Base-by-base conservation (phyloP, 2,888 invertebrate genomes). In the Xanthia icteritia region DNA sequence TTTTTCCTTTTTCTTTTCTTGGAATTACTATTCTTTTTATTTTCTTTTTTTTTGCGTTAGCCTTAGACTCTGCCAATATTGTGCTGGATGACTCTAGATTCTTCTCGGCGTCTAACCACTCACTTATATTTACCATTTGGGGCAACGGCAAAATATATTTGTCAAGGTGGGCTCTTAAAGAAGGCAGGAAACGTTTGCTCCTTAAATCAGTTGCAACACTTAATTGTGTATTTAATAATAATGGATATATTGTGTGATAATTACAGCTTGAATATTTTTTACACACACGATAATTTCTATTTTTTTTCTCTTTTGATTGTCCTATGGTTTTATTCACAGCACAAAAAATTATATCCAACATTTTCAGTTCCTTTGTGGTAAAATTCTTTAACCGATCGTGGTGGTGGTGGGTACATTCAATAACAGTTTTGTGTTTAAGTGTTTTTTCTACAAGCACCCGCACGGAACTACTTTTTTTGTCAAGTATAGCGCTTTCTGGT, bases 281-380 rank as follows among this genome's bases (percentile, higher is more conserved):
- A 17, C 1, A 0, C 0, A 0, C 1, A 36, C 17, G 36, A 20
- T 0, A 1, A 23, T 0, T 1, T 36, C 0, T 20, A 13, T 9
- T 11, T n/a, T 20, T 9, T 15, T 9, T 54, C 6, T 6, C 17
- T 17, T 17, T 2, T 13, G 4, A 0, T 51, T 27, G 13, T 48
- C 3, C 8, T 6, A n/a, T 11, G 20, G 3, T 39, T 3, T 42
- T 73, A 39, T 73, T 45, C 20, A 76, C 45, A 13, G 69, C 65
- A 39, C 15, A 1, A 68, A 83, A 85, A 58, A 76, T 69, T 0
- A 68, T 23, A 72, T 85, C 72, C 17, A 83, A 58, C 23, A 83
- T 39, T 76, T 2, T 65, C 48, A 83, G 39, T 69, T 83, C 72
- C 9, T 36, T 63, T 54, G 58, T 76, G 20, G 72, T 51, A n/a